Evolutionary conservation across 2,888 invertebrate genomes (phyloP).

Genomic region (Volucella inflata): DNA sequence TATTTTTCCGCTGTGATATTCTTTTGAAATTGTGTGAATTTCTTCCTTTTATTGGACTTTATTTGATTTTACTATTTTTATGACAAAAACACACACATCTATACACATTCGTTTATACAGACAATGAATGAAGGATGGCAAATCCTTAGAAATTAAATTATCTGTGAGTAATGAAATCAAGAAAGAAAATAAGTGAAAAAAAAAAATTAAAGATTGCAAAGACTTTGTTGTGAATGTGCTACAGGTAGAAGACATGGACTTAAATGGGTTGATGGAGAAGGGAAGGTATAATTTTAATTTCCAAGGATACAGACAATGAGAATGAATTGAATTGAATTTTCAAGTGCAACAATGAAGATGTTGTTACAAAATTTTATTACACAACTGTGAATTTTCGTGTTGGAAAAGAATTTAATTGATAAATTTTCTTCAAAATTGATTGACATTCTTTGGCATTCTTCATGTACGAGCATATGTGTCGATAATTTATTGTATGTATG

Average conservation of each 20-base stretch:
- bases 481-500: too few relatives aligned
- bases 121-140: slow-evolving; percentile 41
- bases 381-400: too few relatives aligned
- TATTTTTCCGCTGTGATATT: slow-evolving; percentile 45
- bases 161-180: slow-evolving; percentile 43
- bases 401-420: too few relatives aligned
- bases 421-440: too few relatives aligned
- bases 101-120: not conserved
- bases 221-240: slow-evolving; percentile 8
- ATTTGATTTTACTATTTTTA: slow-evolving; percentile 67
- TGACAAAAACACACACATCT: slow-evolving; percentile 19
- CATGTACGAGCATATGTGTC: too few relatives aligned
- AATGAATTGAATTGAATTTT: too few relatives aligned
- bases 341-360: too few relatives aligned
- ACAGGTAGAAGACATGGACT: slow-evolving; percentile 21
- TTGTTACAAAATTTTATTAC: too few relatives aligned
- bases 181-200: not conserved
- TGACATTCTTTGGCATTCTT: too few relatives aligned
- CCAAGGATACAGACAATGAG: too few relatives aligned
- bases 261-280: not conserved
- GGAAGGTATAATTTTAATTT: not conserved
- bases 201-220: too few relatives aligned
- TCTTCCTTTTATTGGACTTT: slow-evolving; percentile 42
- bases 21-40: slow-evolving; percentile 58
- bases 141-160: slow-evolving; percentile 58